Conservation (phyloP, 2,888 invertebrate genomes). For the Plebejus anna region DNA sequence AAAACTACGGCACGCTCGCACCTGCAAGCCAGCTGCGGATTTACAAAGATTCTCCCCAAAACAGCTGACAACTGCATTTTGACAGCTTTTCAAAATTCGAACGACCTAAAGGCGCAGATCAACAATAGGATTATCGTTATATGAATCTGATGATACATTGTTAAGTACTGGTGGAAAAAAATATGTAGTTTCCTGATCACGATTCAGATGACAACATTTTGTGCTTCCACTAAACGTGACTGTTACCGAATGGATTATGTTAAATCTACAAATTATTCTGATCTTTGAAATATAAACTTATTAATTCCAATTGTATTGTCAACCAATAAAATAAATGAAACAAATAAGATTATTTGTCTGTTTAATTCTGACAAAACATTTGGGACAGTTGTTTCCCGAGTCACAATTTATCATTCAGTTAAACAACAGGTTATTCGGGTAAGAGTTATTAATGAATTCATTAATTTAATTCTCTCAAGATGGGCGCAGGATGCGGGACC, state of each 20-base stretch:
- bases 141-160: not conserved
- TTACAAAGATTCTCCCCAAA: slow-evolving; percentile 52
- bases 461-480: slow-evolving; percentile 29
- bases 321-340: too few species aligned
- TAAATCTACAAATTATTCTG: not conserved
- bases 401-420: slow-evolving; percentile 7
- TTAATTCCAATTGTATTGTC: slow-evolving; percentile 4
- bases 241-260: not conserved
- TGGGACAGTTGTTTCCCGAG: not conserved
- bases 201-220: not conserved
- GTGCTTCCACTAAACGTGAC: not conserved
- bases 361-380: slow-evolving; percentile 10
- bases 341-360: slow-evolving; percentile 1
- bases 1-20: slow-evolving; percentile 64
- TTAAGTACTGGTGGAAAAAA: not conserved
- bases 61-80: slow-evolving; percentile 48
- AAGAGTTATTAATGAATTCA: slow-evolving; percentile 33
- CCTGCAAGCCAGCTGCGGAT: slow-evolving; percentile 71
- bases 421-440: slow-evolving; percentile 28
- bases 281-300: not conserved
- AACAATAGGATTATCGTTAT: not conserved
- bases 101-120: not conserved
- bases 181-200: not conserved
- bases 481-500: slow-evolving; percentile 43
- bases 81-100: not conserved